phyloP scores from a whole-genome alignment of 2,113 vertebrate species.

The Myxocyprinus asiaticus region DNA sequence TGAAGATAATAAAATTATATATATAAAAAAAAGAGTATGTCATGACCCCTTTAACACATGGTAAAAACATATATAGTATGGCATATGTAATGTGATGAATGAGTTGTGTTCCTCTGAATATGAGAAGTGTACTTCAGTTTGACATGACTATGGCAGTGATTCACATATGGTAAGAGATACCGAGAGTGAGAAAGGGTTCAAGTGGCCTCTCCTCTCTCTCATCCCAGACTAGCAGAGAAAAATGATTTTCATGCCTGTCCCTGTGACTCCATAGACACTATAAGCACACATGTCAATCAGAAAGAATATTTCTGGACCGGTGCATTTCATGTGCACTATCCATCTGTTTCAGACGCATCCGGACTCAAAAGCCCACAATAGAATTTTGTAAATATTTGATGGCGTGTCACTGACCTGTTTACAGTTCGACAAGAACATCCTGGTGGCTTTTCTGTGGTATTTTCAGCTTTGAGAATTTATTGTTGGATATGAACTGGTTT shows the following conservation, averaged over 20 bases:
- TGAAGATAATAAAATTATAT: too few species aligned
- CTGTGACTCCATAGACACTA: background rate
- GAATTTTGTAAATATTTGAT: slow-evolving; percentile 66
- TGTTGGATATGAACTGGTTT: background rate
- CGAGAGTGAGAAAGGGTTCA: background rate
- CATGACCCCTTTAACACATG: too few species aligned
- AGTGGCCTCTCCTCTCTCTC: background rate
- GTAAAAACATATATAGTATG: too few species aligned
- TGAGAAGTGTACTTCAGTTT: background rate
- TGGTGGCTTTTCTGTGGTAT: slow-evolving; percentile 35
- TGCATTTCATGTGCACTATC: slow-evolving; percentile 53
- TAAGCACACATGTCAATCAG: slow-evolving; percentile 56
- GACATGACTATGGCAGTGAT: background rate
- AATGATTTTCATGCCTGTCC: background rate
- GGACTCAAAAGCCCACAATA: slow-evolving; percentile 53
- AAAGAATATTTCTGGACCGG: slow-evolving; percentile 43
- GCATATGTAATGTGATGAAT: too few species aligned
- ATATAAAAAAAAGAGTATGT: too few species aligned
- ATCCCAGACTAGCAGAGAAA: background rate
- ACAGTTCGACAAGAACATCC: slow-evolving; percentile 51
- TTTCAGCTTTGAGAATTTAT: slow-evolving; percentile 26
- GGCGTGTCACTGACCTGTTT: slow-evolving; percentile 56
- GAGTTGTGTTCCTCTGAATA: too few species aligned
- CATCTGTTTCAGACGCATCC: slow-evolving; percentile 58
- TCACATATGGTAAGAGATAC: background rate